Evolutionary conservation across 2,888 invertebrate genomes (phyloP), one percentile per base, ranked within the genome.

Genomic region (Spialia ferax): DNA sequence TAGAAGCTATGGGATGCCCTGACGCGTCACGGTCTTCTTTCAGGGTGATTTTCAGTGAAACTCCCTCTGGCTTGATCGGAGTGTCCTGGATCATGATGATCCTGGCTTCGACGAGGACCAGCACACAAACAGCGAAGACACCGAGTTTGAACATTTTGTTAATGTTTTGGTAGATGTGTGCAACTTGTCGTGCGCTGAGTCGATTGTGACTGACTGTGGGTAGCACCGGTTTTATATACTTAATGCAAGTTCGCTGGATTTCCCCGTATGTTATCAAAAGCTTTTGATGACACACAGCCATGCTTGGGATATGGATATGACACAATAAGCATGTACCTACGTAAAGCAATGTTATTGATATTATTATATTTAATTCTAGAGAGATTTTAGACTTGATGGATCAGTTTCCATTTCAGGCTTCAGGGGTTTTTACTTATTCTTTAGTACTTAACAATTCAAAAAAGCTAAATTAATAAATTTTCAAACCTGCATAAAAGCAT

Each of bases 1-100:
- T 29, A 11, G 65, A 50, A 11, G 52, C 65, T 1, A 65, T n/a
- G n/a, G 65, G 59, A 1, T 10, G 50, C 2, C 65, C 59, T 38
- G 29, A 65, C 4, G 59, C 65, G n/a, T 65, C 65, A 5, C 20
- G 23, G 6, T 20, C 29, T 52, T 59, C 59, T 13, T 65, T 65
- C 59, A 65, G 8, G 3, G 59, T 15, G 35, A 65, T 65, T 38
- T 29, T 59, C 4, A 65, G 6, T 8, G 65, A 52, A 7, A 65
- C 20, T 3, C 59, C 65, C 18, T 65, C 59, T 8, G 59, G 13
- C 15, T 32, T 59, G 22, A 62, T 50, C 4, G 61, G 35, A n/a
- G 50, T 20, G 11, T 61, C 50, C 20, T 61, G 61, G 8, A 61
- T 22, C 61, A 50, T 48, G 8, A 61, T 48, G 7, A 48, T 50